phyloP scores from a whole-genome alignment of 2,113 vertebrate species.

The Cnemophilus loriae region DNA sequence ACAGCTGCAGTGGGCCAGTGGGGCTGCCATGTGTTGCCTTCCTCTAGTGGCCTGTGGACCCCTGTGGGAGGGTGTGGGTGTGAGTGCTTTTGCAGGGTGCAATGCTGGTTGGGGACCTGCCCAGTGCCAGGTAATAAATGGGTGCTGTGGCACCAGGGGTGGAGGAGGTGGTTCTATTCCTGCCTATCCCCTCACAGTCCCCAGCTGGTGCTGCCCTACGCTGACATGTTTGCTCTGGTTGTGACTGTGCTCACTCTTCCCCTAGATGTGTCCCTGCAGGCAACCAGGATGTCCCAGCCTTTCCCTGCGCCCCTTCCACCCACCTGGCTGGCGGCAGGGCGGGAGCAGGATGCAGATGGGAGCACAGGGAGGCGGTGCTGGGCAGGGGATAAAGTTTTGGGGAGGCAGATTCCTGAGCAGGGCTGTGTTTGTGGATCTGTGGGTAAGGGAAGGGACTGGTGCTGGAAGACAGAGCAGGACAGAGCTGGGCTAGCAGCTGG shows the following conservation, averaged over 20 bases:
- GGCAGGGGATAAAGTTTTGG: background rate
- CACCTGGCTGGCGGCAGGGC: accelerated
- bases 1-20: background rate
- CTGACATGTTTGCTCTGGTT: background rate
- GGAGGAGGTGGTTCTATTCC: background rate
- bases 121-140: background rate
- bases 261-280: background rate
- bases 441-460: background rate
- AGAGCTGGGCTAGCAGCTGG: background rate
- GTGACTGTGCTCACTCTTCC: background rate
- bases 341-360: background rate
- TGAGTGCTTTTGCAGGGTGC: accelerated
- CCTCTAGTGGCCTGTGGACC: background rate
- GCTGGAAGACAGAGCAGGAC: background rate
- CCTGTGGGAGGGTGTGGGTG: background rate
- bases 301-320: background rate
- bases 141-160: accelerated
- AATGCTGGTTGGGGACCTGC: accelerated
- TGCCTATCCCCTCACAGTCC: background rate
- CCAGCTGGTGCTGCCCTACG: background rate
- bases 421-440: background rate
- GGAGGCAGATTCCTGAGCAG: background rate
- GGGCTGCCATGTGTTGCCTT: background rate
- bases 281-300: background rate
- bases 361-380: background rate